These are phyloP conservation scores for Collichthys lucidus DNA, from an alignment of 2,113 vertebrate genomes.

Conservation along the genomic window DNA sequence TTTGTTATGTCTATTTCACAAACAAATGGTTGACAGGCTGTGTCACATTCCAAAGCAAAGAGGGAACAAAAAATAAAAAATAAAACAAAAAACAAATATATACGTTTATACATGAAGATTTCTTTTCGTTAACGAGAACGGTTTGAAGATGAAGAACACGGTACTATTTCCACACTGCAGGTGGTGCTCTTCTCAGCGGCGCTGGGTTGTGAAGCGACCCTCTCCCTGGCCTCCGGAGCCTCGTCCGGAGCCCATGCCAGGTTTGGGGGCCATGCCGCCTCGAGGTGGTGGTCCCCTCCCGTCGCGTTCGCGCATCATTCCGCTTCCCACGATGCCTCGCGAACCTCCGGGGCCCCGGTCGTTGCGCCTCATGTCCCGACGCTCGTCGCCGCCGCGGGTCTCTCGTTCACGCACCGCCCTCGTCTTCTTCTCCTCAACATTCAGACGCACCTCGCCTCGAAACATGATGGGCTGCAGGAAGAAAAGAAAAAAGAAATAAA, in stretches of 20 bases:
- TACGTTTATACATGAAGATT: conserved; percentile 83
- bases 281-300: conserved; percentile 91
- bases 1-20: conserved; percentile 88
- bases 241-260: conserved; percentile 88
- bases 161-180: conserved; percentile 88
- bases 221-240: conserved; percentile 89
- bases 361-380: conserved; percentile 92
- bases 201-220: conserved; percentile 91
- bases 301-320: conserved; percentile 95
- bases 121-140: conserved; percentile 89
- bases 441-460: conserved; percentile 96
- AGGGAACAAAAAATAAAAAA: conserved; percentile 79
- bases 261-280: conserved; percentile 92
- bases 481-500: neutral
- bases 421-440: conserved; percentile 99
- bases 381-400: conserved; percentile 88
- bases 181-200: conserved; percentile 86
- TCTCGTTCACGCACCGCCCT: conserved; percentile 94
- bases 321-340: conserved; percentile 90
- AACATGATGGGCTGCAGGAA: conserved; percentile 95
- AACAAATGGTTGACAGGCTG: conserved; percentile 93
- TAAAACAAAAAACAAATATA: conserved; percentile 84
- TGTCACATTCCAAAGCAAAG: conserved; percentile 98
- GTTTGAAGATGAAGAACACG: conserved; percentile 92
- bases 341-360: conserved; percentile 93